Percentiles rank a stretch among this genome's conserved stretches.
These are phyloP conservation scores for Malurus elegans DNA, from an alignment of 2,113 vertebrate species.

Conservation along the genomic window DNA sequence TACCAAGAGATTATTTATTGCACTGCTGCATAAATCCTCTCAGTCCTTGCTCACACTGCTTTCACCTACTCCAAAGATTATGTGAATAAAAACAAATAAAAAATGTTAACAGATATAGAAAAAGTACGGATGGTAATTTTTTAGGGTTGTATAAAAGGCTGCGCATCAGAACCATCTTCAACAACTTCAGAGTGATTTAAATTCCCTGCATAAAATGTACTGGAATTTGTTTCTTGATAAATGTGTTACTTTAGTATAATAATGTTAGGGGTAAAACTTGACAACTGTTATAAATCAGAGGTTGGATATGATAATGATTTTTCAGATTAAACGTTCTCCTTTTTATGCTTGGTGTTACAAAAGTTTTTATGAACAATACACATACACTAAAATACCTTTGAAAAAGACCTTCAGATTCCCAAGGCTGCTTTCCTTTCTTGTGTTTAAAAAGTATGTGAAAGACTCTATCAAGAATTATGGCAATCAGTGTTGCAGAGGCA, in stretches of 20 bases:
- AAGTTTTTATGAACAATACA: background rate
- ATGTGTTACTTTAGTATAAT: background rate
- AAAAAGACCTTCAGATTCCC: background rate
- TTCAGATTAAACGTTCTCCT: background rate
- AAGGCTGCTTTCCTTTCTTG: background rate
- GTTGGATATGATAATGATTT: background rate
- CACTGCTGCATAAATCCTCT: background rate
- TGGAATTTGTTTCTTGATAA: background rate
- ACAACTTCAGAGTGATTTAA: background rate
- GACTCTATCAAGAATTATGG: background rate
- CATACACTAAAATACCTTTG: background rate
- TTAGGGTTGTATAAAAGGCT: background rate
- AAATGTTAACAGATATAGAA: background rate
- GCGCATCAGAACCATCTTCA: background rate
- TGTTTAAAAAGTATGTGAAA: background rate
- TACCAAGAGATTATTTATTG: background rate
- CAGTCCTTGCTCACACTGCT: background rate
- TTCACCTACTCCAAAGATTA: background rate
- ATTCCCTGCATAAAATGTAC: background rate
- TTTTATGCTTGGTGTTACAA: background rate
- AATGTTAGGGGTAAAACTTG: background rate
- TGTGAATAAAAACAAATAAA: background rate
- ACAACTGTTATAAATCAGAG: background rate
- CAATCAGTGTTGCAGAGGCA: background rate
- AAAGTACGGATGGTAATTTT: background rate